These are phyloP conservation scores for Sturnus vulgaris DNA, from an alignment of 2,113 vertebrate species.

Conservation along the genomic window DNA sequence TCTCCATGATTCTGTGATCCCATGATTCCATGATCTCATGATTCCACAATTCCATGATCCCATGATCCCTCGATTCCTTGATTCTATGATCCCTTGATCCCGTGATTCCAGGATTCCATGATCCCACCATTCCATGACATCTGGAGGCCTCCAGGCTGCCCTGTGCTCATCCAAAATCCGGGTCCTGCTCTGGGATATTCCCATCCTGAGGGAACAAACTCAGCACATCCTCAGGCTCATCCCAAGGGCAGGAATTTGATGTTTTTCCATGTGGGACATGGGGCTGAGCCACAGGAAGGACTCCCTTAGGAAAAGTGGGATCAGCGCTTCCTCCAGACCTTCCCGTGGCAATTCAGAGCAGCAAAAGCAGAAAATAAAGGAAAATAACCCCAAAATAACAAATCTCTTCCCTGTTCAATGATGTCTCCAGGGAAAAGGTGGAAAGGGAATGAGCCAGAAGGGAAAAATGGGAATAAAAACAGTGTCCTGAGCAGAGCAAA, in stretches of 20 bases:
- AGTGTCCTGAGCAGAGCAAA: not conserved
- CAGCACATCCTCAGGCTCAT: not conserved
- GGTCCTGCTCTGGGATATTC: fast-evolving
- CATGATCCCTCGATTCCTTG: too few relatives aligned
- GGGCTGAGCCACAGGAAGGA: not conserved
- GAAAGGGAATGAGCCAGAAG: not conserved
- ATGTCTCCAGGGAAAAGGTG: not conserved
- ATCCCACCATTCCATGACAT: not conserved
- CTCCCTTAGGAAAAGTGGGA: not conserved
- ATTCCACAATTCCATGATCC: not conserved
- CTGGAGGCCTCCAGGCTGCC: not conserved
- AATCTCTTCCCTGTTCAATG: not conserved
- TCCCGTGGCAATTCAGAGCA: not conserved
- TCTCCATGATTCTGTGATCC: not conserved
- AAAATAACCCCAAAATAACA: not conserved
- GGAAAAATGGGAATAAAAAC: not conserved
- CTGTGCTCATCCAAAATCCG: not conserved
- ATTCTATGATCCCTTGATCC: too few relatives aligned
- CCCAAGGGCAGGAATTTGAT: not conserved
- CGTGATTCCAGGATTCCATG: too few relatives aligned
- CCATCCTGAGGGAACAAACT: fast-evolving
- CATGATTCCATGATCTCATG: too few relatives aligned
- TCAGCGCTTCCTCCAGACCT: not conserved
- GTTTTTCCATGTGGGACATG: fast-evolving
- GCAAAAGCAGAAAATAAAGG: not conserved